phyloP scores from a whole-genome alignment of 35 echinoderm and acorn worm genomes.

The Ophioderma brevispina region DNA sequence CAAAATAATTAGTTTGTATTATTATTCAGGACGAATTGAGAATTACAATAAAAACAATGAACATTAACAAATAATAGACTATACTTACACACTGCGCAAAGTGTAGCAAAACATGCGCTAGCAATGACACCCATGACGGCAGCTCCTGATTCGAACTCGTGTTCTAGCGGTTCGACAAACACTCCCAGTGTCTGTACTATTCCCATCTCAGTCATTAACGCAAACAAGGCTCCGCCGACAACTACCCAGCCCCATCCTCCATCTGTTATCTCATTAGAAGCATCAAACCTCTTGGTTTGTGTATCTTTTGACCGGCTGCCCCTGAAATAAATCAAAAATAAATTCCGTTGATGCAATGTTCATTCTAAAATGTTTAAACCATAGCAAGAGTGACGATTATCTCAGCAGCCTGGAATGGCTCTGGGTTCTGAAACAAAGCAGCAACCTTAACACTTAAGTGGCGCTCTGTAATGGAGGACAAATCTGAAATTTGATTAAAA shows the following conservation, averaged over 20 bases:
- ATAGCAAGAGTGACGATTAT: too few species aligned
- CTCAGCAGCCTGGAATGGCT: too few species aligned
- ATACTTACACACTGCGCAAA: constrained; percentile 19
- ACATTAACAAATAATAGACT: too few species aligned
- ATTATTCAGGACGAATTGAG: too few species aligned
- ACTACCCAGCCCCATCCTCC: constrained; percentile 38
- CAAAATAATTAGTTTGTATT: too few species aligned
- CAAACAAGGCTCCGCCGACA: constrained; percentile 6
- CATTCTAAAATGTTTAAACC: too few species aligned
- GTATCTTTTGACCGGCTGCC: neutral
- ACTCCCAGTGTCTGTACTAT: constrained; percentile 12
- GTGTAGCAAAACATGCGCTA: constrained; percentile 22
- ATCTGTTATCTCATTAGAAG: neutral
- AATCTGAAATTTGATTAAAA: too few species aligned
- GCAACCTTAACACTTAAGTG: too few species aligned
- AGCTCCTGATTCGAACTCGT: constrained; percentile 16
- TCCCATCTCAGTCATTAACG: constrained; percentile 36
- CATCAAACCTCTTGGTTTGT: neutral
- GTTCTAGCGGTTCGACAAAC: constrained; percentile 17
- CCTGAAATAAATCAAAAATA: neutral
- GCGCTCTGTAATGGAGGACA: too few species aligned
- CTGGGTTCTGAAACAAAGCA: too few species aligned
- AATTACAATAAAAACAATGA: too few species aligned
- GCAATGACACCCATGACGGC: constrained; percentile 18
- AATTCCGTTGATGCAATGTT: too few species aligned